phyloP scores from a whole-genome alignment of 2,113 vertebrate genomes.

The Ailurus styani region DNA sequence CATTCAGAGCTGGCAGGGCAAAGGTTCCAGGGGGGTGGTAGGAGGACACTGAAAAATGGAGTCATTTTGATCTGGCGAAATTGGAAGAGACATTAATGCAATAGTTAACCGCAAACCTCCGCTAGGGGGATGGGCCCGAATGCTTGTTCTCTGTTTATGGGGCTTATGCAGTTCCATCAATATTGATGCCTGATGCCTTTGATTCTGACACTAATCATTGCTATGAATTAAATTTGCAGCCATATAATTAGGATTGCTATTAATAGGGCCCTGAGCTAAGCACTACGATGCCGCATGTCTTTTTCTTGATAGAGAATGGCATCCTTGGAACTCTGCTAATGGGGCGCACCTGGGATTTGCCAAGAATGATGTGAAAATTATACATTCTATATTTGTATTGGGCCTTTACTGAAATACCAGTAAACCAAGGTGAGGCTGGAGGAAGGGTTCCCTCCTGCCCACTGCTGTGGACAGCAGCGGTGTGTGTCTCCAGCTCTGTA shows the following conservation, averaged over 20 bases:
- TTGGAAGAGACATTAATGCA: conserved; percentile 74
- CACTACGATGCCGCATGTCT: conserved; percentile 70
- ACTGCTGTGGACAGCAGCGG: not conserved
- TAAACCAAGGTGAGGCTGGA: conserved; percentile 39
- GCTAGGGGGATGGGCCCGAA: conserved; percentile 60
- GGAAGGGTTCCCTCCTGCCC: not conserved
- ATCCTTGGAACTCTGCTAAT: conserved; percentile 73
- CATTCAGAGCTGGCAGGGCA: not conserved
- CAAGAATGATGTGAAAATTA: conserved; percentile 68
- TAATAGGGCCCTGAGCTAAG: conserved; percentile 83
- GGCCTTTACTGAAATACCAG: conserved; percentile 57
- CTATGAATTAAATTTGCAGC: conserved; percentile 85
- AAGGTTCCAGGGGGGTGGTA: conserved; percentile 9
- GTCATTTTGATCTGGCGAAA: conserved; percentile 65
- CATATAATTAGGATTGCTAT: conserved; percentile 85
- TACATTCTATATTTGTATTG: conserved; percentile 57
- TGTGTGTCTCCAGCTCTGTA: not conserved
- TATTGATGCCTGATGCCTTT: conserved; percentile 85
- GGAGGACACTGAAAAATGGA: conserved; percentile 60
- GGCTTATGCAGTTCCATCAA: conserved; percentile 79
- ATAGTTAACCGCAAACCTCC: conserved; percentile 71
- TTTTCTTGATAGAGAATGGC: conserved; percentile 79
- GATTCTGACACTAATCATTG: conserved; percentile 84
- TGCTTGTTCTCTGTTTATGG: conserved; percentile 80
- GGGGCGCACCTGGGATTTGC: conserved; percentile 69